phyloP scores from a whole-genome alignment of 2,113 vertebrate species.

The Cnemophilus loriae region DNA sequence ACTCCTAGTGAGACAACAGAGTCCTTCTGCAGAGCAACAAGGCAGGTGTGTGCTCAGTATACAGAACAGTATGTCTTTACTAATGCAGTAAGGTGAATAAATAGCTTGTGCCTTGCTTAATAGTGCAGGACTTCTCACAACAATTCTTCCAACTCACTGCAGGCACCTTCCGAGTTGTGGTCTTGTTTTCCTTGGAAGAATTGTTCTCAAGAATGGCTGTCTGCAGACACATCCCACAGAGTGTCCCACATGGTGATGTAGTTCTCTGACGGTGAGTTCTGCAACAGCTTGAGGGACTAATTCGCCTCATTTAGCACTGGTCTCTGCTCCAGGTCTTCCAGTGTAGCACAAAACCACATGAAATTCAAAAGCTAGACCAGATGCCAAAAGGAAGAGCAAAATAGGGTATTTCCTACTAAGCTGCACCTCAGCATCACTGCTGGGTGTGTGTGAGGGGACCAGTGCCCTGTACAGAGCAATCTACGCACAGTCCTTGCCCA shows the following conservation, averaged over 20 bases:
- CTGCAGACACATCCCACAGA: background rate
- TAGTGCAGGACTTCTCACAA: background rate
- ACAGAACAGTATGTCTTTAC: background rate
- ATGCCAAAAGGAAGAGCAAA: background rate
- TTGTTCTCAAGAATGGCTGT: background rate
- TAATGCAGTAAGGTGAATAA: background rate
- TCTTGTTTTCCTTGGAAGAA: background rate
- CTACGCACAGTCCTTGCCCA: background rate
- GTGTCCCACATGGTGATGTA: background rate
- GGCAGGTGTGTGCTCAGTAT: background rate
- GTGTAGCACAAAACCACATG: background rate
- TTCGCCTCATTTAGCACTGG: background rate
- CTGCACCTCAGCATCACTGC: background rate
- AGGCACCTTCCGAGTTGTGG: background rate
- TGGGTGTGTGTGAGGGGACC: background rate
- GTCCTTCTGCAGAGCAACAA: background rate
- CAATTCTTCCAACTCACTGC: background rate
- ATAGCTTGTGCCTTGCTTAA: background rate
- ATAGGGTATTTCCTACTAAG: background rate
- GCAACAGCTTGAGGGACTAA: background rate
- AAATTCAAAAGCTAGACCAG: background rate
- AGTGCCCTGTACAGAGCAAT: fast-evolving
- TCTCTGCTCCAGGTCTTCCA: background rate
- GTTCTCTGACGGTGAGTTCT: background rate
- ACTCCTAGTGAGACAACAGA: background rate